A percentile compares a stretch with the other conserved stretches of the same genome.
phyloP scores from a whole-genome alignment of 2,113 vertebrate species.

The Speoplatyrhinus poulsoni region DNA sequence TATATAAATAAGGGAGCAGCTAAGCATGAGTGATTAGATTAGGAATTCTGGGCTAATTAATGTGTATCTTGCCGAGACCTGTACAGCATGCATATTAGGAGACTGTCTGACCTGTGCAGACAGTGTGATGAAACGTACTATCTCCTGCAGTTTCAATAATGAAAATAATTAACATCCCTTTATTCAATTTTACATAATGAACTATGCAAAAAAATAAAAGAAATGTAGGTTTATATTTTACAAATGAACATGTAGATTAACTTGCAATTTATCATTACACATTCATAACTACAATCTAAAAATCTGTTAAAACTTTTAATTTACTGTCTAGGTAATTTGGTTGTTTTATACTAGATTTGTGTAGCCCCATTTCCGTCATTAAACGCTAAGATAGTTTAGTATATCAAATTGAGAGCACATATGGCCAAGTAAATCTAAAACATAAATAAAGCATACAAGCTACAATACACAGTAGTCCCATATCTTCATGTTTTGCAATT shows the following conservation, averaged over 20 bases:
- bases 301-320: neutral
- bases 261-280: slow-evolving; percentile 35
- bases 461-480: slow-evolving; percentile 2
- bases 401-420: slow-evolving; percentile 28
- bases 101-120: slow-evolving; percentile 7
- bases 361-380: neutral
- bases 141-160: slow-evolving; percentile 28
- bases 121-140: slow-evolving; percentile 36
- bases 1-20: slow-evolving; percentile 23
- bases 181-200: slow-evolving; percentile 20
- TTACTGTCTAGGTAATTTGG: too few relatives aligned
- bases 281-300: slow-evolving; percentile 19
- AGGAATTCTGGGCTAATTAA: slow-evolving; percentile 64
- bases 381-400: slow-evolving; percentile 12
- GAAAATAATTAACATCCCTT: slow-evolving; percentile 24
- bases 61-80: slow-evolving; percentile 57
- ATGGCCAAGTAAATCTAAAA: slow-evolving; percentile 14
- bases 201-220: slow-evolving; percentile 16
- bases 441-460: slow-evolving; percentile 26
- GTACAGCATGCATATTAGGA: slow-evolving; percentile 52
- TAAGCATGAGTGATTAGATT: slow-evolving; percentile 64
- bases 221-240: too few relatives aligned
- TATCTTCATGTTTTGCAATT: neutral
- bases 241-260: neutral
- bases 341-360: neutral